phyloP scores from a whole-genome alignment of 2,888 invertebrate genomes.

The Strigamia maritima region DNA sequence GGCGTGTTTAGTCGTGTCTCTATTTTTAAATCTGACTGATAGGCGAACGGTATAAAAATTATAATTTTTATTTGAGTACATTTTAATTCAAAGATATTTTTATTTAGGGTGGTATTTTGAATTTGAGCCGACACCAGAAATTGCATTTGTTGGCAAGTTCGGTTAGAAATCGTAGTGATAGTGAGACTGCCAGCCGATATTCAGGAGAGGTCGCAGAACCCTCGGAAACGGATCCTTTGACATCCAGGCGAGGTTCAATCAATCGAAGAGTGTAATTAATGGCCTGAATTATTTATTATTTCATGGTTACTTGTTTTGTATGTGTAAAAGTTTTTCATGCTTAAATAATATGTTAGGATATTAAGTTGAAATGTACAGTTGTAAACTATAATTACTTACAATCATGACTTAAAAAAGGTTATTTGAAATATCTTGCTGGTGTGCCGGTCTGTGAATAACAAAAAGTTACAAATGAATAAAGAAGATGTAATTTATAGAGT shows the following conservation, averaged over 20 bases:
- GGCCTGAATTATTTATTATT: too few relatives aligned
- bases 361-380: too few relatives aligned
- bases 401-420: too few relatives aligned
- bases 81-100: neutral
- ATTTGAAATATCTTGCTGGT: too few relatives aligned
- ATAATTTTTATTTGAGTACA: neutral
- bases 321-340: too few relatives aligned
- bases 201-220: neutral
- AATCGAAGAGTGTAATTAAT: too few relatives aligned
- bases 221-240: constrained; percentile 28
- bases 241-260: neutral
- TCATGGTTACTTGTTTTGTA: too few relatives aligned
- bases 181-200: neutral
- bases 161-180: neutral
- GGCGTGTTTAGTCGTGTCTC: constrained; percentile 48
- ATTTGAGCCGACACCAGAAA: constrained; percentile 36
- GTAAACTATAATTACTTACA: too few relatives aligned
- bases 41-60: constrained; percentile 47
- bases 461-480: too few relatives aligned
- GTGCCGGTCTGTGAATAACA: too few relatives aligned
- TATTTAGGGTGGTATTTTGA: constrained; percentile 38
- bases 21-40: constrained; percentile 49
- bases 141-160: neutral
- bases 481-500: too few relatives aligned
- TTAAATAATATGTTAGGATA: too few relatives aligned